Percentiles rank a stretch among this genome's conserved stretches.
Conservation (phyloP, 2,888 invertebrate genomes). For the Ormyrus nitidulus region DNA sequence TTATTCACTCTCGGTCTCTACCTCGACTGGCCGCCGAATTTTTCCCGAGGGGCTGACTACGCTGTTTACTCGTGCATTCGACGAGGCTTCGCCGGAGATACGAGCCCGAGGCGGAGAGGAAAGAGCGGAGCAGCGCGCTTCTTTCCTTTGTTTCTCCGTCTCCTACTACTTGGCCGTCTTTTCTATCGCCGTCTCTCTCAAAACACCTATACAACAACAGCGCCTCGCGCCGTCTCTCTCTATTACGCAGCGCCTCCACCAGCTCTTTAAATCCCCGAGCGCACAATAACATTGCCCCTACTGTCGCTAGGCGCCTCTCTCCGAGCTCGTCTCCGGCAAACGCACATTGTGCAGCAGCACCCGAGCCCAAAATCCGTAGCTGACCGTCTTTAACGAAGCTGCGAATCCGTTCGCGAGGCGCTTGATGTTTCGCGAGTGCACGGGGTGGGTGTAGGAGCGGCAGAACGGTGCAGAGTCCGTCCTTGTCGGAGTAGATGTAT, state of each 20-base stretch:
- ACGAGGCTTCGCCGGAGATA: not conserved
- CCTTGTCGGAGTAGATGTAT: not conserved
- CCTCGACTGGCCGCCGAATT: not conserved
- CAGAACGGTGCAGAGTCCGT: not conserved
- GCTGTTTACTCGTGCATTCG: not conserved
- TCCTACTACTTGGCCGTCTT: not conserved
- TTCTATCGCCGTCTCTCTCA: constrained; percentile 45
- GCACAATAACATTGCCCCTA: constrained; percentile 13
- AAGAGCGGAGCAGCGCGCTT: not conserved
- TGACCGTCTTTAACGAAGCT: too few relatives aligned
- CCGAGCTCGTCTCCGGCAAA: too few relatives aligned
- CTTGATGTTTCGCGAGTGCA: not conserved
- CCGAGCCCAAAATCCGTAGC: too few relatives aligned
- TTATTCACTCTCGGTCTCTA: constrained; percentile 1
- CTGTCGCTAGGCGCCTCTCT: too few relatives aligned
- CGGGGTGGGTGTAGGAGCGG: not conserved
- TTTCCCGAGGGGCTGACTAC: not conserved
- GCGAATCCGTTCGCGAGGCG: too few relatives aligned
- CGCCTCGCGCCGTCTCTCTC: not conserved
- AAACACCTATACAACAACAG: constrained; percentile 8
- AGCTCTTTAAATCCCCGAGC: not conserved
- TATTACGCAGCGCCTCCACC: constrained; percentile 26
- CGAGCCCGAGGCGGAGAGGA: not conserved
- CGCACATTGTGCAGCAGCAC: too few relatives aligned
- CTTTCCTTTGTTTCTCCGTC: constrained; percentile 34